Base-by-base conservation (phyloP, 2,888 invertebrate species). In the Drosophila quinaria region DNA sequence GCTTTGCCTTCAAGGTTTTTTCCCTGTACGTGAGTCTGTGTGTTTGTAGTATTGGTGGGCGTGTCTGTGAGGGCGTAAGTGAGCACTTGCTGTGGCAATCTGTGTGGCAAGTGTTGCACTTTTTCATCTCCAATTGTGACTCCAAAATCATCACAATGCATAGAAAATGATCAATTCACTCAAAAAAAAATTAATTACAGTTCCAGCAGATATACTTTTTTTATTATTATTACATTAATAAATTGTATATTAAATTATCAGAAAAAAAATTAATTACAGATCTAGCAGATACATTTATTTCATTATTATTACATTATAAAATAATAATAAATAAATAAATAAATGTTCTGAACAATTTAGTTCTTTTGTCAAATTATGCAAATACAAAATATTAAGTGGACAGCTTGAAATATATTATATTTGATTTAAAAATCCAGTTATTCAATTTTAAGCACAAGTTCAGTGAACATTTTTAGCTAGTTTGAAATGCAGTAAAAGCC, bases 1-100 rank as follows among this genome's bases (percentile, higher is more conserved):
- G 70, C 62, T 74, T 62, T 64, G 74, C 73, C 78, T 78, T 63
- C 65, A 60, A 61, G 76, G 44, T 37, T 11, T 35, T 35, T 44
- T 22, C 29, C 19, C 50, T 15, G 46, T 22, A 55, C 47, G 37
- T 68, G 55, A 39, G 50, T n/a, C n/a, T 46, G 65, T 44, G 25
- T 33, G 29, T 33, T 56, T 50, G 54, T 50, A 42, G 56, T 56
- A 15, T 46, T 25, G 31, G 59, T 56, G 58, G 51, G 67, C 64
- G 74, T 70, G 63, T 49, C 60, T 22, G 15, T 5, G 41, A 41
- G 52, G 62, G 64, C 56, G 51, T 63, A 70, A 66, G 64, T 74
- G 84, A 66, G 50, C 67, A 67, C 62, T 75, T 67, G 54, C 74
- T 74, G 44, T 41, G 13, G 55, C 60, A 74, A 70, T 56, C 65